Evolutionary conservation across 2,797 vertebrate species (phyloP).

Genomic region (Pelochelys cantorii): DNA sequence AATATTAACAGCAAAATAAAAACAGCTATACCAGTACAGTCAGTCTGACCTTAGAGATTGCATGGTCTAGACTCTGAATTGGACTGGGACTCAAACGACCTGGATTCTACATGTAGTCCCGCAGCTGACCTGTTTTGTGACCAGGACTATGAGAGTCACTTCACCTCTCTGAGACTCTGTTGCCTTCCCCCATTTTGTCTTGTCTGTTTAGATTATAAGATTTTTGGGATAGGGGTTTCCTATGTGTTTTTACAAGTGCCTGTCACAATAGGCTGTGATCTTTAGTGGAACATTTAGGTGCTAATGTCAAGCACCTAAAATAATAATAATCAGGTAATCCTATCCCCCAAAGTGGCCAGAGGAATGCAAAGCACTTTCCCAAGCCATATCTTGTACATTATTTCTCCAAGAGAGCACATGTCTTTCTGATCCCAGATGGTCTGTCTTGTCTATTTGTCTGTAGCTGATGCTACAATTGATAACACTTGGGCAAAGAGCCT

Average conservation of each 20-base stretch:
- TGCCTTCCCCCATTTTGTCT: slow-evolving; percentile 8
- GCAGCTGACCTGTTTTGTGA: slow-evolving; percentile 8
- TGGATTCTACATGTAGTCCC: slow-evolving; percentile 30
- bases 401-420: slow-evolving; percentile 37
- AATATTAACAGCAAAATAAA: background rate
- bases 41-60: background rate
- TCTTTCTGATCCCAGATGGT: slow-evolving; percentile 63
- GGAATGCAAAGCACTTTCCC: slow-evolving; percentile 30
- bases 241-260: slow-evolving; percentile 39
- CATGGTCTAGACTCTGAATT: slow-evolving; percentile 14
- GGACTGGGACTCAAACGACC: slow-evolving; percentile 23
- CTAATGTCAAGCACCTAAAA: slow-evolving; percentile 29
- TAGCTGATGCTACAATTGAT: slow-evolving; percentile 40
- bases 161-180: slow-evolving; percentile 12
- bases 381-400: slow-evolving; percentile 34
- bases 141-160: background rate
- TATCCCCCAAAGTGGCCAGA: slow-evolving; percentile 22
- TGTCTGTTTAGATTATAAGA: slow-evolving; percentile 28
- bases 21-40: slow-evolving; percentile 12
- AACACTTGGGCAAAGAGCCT: slow-evolving; percentile 64
- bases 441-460: slow-evolving; percentile 42
- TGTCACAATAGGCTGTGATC: slow-evolving; percentile 9
- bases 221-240: background rate
- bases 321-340: slow-evolving; percentile 48
- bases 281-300: background rate